phyloP scores from a whole-genome alignment of 2,797 vertebrate species.

The Lagodon rhomboides region DNA sequence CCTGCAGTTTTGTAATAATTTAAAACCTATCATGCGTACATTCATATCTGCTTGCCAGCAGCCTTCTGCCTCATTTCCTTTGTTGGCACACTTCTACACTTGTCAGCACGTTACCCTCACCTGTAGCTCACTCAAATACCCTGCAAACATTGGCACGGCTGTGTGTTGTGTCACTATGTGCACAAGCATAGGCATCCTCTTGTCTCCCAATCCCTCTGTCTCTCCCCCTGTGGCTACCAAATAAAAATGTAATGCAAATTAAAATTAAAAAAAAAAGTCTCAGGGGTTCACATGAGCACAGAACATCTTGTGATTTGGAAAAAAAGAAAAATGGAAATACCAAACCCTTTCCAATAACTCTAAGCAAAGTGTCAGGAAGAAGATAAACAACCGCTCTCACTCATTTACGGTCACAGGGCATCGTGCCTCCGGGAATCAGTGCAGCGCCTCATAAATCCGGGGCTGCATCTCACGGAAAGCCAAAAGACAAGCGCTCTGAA shows the following conservation, averaged over 20 bases:
- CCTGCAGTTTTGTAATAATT: neutral
- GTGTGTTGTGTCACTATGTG: neutral
- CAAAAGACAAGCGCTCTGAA: neutral
- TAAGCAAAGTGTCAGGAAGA: constrained; percentile 24
- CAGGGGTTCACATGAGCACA: neutral
- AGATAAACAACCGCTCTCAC: constrained; percentile 47
- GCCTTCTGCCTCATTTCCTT: no score
- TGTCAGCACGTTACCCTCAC: neutral
- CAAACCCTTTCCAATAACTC: constrained; percentile 17
- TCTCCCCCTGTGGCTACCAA: neutral
- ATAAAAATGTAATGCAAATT: neutral
- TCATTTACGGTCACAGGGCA: constrained; percentile 29
- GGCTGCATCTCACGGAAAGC: neutral
- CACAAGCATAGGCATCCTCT: neutral
- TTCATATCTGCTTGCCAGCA: neutral
- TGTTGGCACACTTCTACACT: neutral
- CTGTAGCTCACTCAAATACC: neutral
- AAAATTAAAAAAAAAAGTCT: neutral
- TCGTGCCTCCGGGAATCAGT: constrained; percentile 17
- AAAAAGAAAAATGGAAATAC: constrained; percentile 9
- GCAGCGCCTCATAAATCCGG: constrained; percentile 35
- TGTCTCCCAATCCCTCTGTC: no score
- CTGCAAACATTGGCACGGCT: neutral
- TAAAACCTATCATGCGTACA: neutral
- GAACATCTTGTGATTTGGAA: neutral